phyloP scores from a whole-genome alignment of 2,113 vertebrate genomes.

The Sylvietta virens region DNA sequence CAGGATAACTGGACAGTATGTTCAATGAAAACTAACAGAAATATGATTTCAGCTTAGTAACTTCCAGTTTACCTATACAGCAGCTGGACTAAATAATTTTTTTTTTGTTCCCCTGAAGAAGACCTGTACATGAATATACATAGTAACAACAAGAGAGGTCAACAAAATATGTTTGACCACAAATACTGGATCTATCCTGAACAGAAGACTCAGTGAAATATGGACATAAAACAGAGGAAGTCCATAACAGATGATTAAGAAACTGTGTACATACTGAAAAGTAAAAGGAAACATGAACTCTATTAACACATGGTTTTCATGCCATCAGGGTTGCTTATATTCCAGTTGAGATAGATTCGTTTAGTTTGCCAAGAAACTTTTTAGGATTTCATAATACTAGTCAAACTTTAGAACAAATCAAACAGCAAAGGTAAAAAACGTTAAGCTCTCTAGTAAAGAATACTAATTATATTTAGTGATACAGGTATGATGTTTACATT shows the following conservation, averaged over 20 bases:
- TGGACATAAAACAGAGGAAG: fast-evolving
- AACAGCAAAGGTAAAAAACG: background rate
- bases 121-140: background rate
- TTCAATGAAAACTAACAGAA: background rate
- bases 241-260: background rate
- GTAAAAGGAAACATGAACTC: background rate
- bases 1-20: background rate
- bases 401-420: background rate
- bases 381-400: background rate
- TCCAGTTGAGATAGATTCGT: background rate
- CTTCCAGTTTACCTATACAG: background rate
- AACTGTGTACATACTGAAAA: background rate
- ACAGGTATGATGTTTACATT: background rate
- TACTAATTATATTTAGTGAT: background rate
- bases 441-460: background rate
- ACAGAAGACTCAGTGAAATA: background rate
- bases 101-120: background rate
- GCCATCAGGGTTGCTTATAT: background rate
- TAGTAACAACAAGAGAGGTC: background rate
- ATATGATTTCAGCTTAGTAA: background rate
- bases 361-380: background rate
- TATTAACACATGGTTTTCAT: background rate
- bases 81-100: background rate
- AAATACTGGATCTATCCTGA: background rate
- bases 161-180: background rate